A percentile compares a stretch with the other conserved stretches of the same genome.
Evolutionary conservation across 2,113 vertebrate genomes (phyloP).

Genomic region (mouse (Mus musculus)): GRCm39 chr13:63854001-63854500

Average conservation of each 20-base stretch:
- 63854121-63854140: slow-evolving; percentile 72
- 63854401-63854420: slow-evolving; percentile 81
- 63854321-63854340: slow-evolving; percentile 78
- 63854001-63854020: background rate
- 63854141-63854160: slow-evolving; percentile 80
- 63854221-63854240: slow-evolving; percentile 82
- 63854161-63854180: slow-evolving; percentile 62
- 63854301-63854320: slow-evolving; percentile 73
- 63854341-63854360: slow-evolving; percentile 80
- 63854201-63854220: slow-evolving; percentile 79
- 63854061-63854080: slow-evolving; percentile 55
- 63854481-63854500: slow-evolving; percentile 24
- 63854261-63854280: slow-evolving; percentile 74
- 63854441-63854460: slow-evolving; percentile 69
- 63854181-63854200: slow-evolving; percentile 82
- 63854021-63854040: background rate
- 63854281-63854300: slow-evolving; percentile 74
- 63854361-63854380: slow-evolving; percentile 79
- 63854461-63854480: slow-evolving; percentile 21
- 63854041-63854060: slow-evolving; percentile 59
- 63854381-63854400: slow-evolving; percentile 81
- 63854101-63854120: slow-evolving; percentile 79
- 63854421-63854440: slow-evolving; percentile 77
- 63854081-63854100: slow-evolving; percentile 63
- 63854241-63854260: slow-evolving; percentile 78